Base-by-base conservation (phyloP, 1,140 invertebrate species). In the Coenobita brevimanus region DNA sequence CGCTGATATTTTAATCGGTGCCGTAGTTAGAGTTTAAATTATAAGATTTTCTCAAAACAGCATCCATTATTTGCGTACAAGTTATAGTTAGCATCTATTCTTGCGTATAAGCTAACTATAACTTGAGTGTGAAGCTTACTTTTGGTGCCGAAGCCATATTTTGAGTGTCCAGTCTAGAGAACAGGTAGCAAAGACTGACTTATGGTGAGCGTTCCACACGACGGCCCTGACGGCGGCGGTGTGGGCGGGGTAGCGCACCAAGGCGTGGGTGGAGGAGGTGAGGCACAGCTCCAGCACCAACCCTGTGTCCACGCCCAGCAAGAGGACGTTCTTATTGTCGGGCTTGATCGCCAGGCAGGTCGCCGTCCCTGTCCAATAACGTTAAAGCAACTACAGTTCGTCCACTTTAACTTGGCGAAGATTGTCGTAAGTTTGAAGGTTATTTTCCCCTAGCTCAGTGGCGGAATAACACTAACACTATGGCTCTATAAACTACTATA, bases 291-390 rank as follows among this genome's bases (percentile, higher is more conserved):
- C 97, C 92, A 97, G 97, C 90, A 99, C 96, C 81, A 95, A 94
- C n/a, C 98, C 98, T 91, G 98, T 97, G 91, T 98, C 97, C 0
- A 97, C 98, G 30, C 98, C 97, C 50, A 98, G 96, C 62, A 98
- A 92, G 92, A 97, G 98, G 76, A 98, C 94, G 86, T 96, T 94
- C 2, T 94, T 92, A 89, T 97, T 95, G 43, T 94, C 94, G 2
- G 96, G 97, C 93, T 98, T 97, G 92, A 98, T 98, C 80, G 96
- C 95, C 90, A 99, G 94, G 82, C 96, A 96, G 82, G 96, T 97
- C 17, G 97, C 97, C 92, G 96, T 97, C 89, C 95, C 97, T 97
- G 83, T 4, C 10, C 17, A 71, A n/a, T n/a, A n/a, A n/a, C n/a
- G n/a, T n/a, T n/a, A n/a, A n/a, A n/a, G n/a, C n/a, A n/a, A n/a